A percentile compares a stretch with the other conserved stretches of the same genome.
Conservation (phyloP, 2,888 invertebrate species). For the Drosophila subsilvestris region DNA sequence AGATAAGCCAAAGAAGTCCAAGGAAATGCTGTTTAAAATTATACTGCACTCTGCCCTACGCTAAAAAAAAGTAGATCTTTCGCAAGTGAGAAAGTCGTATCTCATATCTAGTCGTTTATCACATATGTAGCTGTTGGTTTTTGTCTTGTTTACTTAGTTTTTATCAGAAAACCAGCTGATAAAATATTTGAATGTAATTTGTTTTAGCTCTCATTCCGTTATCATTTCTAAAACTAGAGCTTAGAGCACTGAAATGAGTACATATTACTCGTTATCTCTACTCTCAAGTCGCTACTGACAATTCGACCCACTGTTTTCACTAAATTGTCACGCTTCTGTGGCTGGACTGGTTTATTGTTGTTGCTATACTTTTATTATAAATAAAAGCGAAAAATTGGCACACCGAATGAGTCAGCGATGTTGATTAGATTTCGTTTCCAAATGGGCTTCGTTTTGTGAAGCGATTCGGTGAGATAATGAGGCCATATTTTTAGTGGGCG, state of each 20-base stretch:
- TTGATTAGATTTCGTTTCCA: conserved; percentile 39
- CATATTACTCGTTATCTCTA: conserved; percentile 16
- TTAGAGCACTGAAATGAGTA: conserved; percentile 4
- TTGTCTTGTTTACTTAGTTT: conserved; percentile 35
- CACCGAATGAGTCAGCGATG: conserved; percentile 40
- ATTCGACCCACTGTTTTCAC: conserved; percentile 63
- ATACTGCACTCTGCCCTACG: background rate
- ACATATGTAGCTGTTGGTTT: conserved; percentile 6
- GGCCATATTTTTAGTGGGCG: conserved; percentile 13
- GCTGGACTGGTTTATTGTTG: conserved; percentile 26
- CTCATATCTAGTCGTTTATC: conserved; percentile 50
- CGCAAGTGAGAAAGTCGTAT: too few species aligned
- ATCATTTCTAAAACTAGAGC: conserved; percentile 3
- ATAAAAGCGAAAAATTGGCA: conserved; percentile 37
- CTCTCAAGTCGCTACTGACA: conserved; percentile 29
- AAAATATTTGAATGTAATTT: conserved; percentile 49
- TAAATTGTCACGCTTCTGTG: conserved; percentile 60
- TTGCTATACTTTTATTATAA: conserved; percentile 19
- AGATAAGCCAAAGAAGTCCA: background rate
- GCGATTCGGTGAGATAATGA: conserved; percentile 4
- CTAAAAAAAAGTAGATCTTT: conserved; percentile 11
- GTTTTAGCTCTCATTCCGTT: conserved; percentile 14
- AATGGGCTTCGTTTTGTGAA: conserved; percentile 4
- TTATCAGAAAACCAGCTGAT: conserved; percentile 47
- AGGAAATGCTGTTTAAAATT: background rate